Evolutionary conservation across 2,113 vertebrate genomes (phyloP).

Genomic region (Papio anubis): DNA sequence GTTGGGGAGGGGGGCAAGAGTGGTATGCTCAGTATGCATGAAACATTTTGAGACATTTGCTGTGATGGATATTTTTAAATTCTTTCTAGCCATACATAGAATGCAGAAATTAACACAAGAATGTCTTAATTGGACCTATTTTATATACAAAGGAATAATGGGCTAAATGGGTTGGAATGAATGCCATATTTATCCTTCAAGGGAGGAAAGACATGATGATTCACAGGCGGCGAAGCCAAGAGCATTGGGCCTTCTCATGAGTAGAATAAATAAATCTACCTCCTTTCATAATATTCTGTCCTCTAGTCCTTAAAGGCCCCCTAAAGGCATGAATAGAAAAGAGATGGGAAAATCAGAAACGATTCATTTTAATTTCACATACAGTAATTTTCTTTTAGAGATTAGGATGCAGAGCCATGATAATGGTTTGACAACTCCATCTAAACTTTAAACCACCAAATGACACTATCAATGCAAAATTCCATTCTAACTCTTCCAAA

Average conservation of each 20-base stretch:
- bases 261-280: constrained; percentile 85
- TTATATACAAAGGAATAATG: constrained; percentile 87
- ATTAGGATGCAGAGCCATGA: constrained; percentile 64
- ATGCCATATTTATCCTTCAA: constrained; percentile 87
- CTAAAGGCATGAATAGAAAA: constrained; percentile 82
- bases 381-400: constrained; percentile 73
- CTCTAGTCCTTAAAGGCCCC: constrained; percentile 82
- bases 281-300: constrained; percentile 84
- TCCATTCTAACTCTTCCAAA: not conserved
- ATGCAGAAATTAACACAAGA: constrained; percentile 86
- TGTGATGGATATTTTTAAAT: constrained; percentile 85
- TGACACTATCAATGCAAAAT: not conserved
- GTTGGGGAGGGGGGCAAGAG: constrained; percentile 16
- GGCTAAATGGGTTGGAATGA: constrained; percentile 86
- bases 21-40: constrained; percentile 73
- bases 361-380: constrained; percentile 80
- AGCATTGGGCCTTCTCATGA: constrained; percentile 80
- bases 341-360: constrained; percentile 78
- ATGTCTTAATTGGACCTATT: constrained; percentile 86
- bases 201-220: constrained; percentile 85
- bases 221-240: constrained; percentile 83
- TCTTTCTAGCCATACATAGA: constrained; percentile 82
- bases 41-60: constrained; percentile 82
- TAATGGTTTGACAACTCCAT: not conserved
- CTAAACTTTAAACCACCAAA: constrained; percentile 68